These are phyloP conservation scores for Brachynemurus nebulosus DNA, from an alignment of 2,888 invertebrate species.

Conservation along the genomic window DNA sequence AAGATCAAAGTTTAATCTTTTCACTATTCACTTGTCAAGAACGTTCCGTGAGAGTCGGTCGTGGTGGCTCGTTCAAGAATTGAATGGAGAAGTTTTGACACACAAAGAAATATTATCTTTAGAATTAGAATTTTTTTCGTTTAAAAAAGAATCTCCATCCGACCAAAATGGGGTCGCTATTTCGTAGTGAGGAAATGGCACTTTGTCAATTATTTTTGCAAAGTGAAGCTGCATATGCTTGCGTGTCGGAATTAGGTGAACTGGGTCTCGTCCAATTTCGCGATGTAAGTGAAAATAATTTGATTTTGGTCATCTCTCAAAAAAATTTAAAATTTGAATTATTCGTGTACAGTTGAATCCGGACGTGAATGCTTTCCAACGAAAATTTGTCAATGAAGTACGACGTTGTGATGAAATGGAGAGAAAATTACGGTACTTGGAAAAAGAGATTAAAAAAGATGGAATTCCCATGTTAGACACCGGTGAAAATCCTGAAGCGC, in stretches of 20 bases:
- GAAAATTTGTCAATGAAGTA: constrained; percentile 97
- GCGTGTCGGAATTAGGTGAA: constrained; percentile 95
- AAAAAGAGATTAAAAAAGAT: constrained; percentile 94
- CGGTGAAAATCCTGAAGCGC: constrained; percentile 98
- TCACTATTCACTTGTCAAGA: no score
- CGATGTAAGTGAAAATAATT: constrained; percentile 53
- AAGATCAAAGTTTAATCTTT: no score
- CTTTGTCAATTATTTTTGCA: constrained; percentile 96
- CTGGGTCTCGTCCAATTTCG: constrained; percentile 93
- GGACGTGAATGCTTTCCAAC: constrained; percentile 95
- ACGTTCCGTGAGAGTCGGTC: no score
- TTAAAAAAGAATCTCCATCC: no score
- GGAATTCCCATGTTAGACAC: constrained; percentile 96
- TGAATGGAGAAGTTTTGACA: no score
- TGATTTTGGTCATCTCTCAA: background rate
- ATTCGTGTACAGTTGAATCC: constrained; percentile 67
- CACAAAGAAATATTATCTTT: no score
- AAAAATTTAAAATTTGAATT: constrained; percentile 3
- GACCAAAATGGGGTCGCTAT: constrained; percentile 69
- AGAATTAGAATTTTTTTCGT: no score
- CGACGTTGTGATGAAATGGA: constrained; percentile 99
- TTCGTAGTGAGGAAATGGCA: constrained; percentile 97
- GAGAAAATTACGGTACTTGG: constrained; percentile 86
- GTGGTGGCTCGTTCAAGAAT: no score
- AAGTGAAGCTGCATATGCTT: constrained; percentile 96